These are phyloP conservation scores for Otus sunia DNA, from an alignment of 2,113 vertebrate genomes.

Conservation along the genomic window DNA sequence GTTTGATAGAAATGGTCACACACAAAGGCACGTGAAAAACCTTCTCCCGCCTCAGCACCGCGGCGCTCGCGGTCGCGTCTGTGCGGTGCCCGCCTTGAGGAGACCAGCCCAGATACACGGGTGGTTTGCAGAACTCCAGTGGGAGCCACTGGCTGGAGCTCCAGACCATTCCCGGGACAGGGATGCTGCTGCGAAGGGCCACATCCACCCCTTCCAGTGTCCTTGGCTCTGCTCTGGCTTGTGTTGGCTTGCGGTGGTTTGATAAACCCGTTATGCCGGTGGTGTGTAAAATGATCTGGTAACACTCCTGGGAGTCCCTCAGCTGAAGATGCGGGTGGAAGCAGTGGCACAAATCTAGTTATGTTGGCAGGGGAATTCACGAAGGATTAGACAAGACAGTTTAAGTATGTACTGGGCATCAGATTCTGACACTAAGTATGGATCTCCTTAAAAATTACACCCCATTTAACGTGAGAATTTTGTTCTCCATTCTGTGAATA, in stretches of 20 bases:
- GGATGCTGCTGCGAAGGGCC: not conserved
- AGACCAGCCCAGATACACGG: not conserved
- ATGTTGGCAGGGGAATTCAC: not conserved
- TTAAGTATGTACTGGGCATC: not conserved
- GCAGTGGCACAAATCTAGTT: not conserved
- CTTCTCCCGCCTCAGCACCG: rapidly evolving
- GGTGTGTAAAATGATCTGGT: not conserved
- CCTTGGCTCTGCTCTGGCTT: not conserved
- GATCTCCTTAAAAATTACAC: slow-evolving; percentile 13
- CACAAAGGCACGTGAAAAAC: not conserved
- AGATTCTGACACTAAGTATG: not conserved
- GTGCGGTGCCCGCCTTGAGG: too few relatives aligned
- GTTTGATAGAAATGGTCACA: not conserved
- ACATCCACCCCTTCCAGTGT: not conserved
- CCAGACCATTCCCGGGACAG: not conserved
- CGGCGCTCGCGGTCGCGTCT: rapidly evolving
- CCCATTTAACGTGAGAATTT: not conserved
- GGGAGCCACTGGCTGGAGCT: not conserved
- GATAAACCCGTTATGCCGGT: not conserved
- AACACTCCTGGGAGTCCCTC: not conserved
- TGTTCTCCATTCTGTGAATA: not conserved
- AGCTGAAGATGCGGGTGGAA: not conserved
- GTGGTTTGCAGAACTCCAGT: not conserved
- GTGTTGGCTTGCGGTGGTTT: not conserved
- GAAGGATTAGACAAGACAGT: not conserved